These are phyloP conservation scores for Ophonus ardosiacus DNA, from an alignment of 2,888 invertebrate species.

Conservation along the genomic window DNA sequence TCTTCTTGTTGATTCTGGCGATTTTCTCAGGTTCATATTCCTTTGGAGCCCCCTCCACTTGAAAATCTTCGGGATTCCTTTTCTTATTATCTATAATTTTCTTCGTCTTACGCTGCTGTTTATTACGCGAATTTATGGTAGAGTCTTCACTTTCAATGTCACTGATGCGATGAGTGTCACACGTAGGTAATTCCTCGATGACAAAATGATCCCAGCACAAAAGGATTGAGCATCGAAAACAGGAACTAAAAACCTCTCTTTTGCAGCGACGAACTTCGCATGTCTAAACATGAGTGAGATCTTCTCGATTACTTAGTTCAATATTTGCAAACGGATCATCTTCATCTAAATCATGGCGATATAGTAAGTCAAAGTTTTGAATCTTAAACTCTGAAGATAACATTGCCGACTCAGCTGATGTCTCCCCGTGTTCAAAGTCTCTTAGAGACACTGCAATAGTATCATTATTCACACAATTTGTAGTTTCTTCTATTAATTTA, in stretches of 20 bases:
- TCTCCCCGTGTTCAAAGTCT: background rate
- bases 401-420: conserved; percentile 17
- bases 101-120: conserved; percentile 29
- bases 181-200: conserved; percentile 7
- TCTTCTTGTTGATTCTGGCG: conserved; percentile 33
- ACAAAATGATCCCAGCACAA: conserved; percentile 41
- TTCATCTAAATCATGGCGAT: conserved; percentile 14
- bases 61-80: conserved; percentile 30
- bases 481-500: conserved; percentile 13
- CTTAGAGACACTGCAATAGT: background rate
- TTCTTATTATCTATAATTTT: conserved; percentile 26
- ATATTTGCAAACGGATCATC: conserved; percentile 36
- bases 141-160: conserved; percentile 33
- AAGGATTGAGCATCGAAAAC: conserved; percentile 33
- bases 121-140: conserved; percentile 22
- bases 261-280: conserved; percentile 45
- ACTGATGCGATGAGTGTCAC: conserved; percentile 24
- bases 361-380: conserved; percentile 1
- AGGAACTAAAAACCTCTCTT: conserved; percentile 17
- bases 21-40: conserved; percentile 31
- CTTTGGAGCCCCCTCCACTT: conserved; percentile 30
- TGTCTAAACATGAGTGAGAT: conserved; percentile 28
- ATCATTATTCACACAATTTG: background rate
- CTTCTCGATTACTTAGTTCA: conserved; percentile 41
- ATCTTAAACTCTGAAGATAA: conserved; percentile 26